Conservation (phyloP, 2,888 invertebrate genomes). For the Drosophila bunnanda region DNA sequence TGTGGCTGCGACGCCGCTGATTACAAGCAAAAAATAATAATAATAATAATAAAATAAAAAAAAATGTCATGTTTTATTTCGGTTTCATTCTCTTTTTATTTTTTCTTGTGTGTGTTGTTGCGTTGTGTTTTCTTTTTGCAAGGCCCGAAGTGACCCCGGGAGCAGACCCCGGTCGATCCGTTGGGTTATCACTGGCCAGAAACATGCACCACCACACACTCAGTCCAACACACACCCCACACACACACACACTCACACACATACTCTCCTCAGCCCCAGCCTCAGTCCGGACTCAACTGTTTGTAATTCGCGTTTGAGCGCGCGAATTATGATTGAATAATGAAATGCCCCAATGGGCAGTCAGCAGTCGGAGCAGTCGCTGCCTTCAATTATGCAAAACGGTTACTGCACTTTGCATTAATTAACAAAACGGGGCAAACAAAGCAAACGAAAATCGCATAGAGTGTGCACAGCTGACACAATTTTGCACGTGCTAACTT, state of each 20-base stretch:
- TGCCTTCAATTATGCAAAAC: slow-evolving; percentile 77
- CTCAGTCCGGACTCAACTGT: slow-evolving; percentile 33
- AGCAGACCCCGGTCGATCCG: slow-evolving; percentile 65
- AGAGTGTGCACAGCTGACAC: slow-evolving; percentile 37
- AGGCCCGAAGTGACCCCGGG: slow-evolving; percentile 74
- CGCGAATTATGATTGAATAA: slow-evolving; percentile 81
- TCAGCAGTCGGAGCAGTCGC: slow-evolving; percentile 45
- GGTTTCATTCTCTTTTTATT: slow-evolving; percentile 31
- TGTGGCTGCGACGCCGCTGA: slow-evolving; percentile 58
- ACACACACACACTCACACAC: slow-evolving; percentile 6
- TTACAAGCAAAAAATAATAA: slow-evolving; percentile 56
- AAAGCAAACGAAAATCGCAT: slow-evolving; percentile 34
- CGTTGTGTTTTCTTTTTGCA: slow-evolving; percentile 64
- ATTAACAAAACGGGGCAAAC: slow-evolving; percentile 63
- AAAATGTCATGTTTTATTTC: slow-evolving; percentile 33
- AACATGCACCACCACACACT: slow-evolving; percentile 67
- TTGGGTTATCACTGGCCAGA: slow-evolving; percentile 74
- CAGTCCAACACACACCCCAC: slow-evolving; percentile 16
- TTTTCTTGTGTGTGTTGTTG: slow-evolving; percentile 23
- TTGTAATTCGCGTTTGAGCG: slow-evolving; percentile 68
- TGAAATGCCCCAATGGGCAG: slow-evolving; percentile 66
- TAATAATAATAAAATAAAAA: slow-evolving; percentile 7
- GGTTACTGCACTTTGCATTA: slow-evolving; percentile 80
- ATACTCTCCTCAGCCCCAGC: slow-evolving; percentile 4
- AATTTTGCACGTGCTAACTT: slow-evolving; percentile 50